Percentiles rank a stretch among this genome's conserved stretches.
phyloP scores from a whole-genome alignment of 2,113 vertebrate species.

The Nibea coibor region DNA sequence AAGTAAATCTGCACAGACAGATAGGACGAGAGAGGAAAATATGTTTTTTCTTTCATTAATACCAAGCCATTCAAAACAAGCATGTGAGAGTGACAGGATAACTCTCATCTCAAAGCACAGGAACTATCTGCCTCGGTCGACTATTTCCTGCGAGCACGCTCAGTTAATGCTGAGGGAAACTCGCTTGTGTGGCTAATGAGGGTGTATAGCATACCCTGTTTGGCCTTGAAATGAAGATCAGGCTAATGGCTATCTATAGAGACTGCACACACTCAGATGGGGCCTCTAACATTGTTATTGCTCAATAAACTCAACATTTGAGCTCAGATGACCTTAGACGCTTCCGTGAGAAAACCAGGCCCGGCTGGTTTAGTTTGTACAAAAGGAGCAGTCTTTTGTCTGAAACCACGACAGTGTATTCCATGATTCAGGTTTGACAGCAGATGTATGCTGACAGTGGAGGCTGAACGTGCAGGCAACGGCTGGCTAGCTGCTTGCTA shows the following conservation, averaged over 20 bases:
- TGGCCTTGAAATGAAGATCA: slow-evolving; percentile 62
- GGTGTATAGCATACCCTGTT: slow-evolving; percentile 29
- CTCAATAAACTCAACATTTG: slow-evolving; percentile 64
- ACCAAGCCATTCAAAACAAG: no score
- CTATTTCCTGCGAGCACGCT: neutral
- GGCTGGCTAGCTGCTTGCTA: slow-evolving; percentile 53
- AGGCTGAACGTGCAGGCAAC: slow-evolving; percentile 30
- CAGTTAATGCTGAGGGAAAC: slow-evolving; percentile 22
- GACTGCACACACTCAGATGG: slow-evolving; percentile 34
- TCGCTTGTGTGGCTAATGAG: slow-evolving; percentile 54
- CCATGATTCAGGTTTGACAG: slow-evolving; percentile 25
- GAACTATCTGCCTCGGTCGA: neutral
- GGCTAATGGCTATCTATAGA: slow-evolving; percentile 65
- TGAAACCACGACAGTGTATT: slow-evolving; percentile 31
- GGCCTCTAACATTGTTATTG: slow-evolving; percentile 57
- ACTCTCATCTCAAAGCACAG: neutral
- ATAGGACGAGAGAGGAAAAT: neutral
- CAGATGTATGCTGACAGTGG: slow-evolving; percentile 38
- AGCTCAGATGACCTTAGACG: slow-evolving; percentile 49
- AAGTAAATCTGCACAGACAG: neutral
- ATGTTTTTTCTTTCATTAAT: neutral
- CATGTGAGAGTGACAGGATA: neutral
- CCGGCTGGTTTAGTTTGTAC: slow-evolving; percentile 36
- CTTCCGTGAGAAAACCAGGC: slow-evolving; percentile 36
- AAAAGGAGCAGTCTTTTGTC: slow-evolving; percentile 39